Base-by-base conservation (phyloP, 1,140 invertebrate genomes). In the Oedothorax gibbosus region DNA sequence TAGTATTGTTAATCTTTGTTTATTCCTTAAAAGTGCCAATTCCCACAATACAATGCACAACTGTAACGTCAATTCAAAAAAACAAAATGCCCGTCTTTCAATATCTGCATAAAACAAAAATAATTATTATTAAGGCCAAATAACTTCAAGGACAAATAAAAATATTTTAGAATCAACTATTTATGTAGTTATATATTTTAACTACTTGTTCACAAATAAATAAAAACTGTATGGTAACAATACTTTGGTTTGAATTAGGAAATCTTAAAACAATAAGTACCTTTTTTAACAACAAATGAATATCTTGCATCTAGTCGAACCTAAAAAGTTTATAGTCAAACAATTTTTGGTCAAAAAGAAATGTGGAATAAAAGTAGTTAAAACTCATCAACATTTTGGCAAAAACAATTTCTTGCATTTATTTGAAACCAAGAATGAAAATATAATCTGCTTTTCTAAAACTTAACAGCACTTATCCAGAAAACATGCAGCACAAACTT, bases 131-230 rank as follows among this genome's bases (percentile, higher is more conserved):
- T 35, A 35, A 35, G 1, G 35, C 35, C 35, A 35, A 35, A 35
- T 35, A 35, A 35, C 35, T 35, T 35, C 35, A 35, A 35, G 35
- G 35, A 35, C 35, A 35, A 60, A 60, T 4, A 51, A 71, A 35
- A n/a, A 51, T 51, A 71, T 18, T 71, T 71, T 71, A 53, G 50
- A 71, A 53, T 69, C 7, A 68, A 68, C 51, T 69, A 35, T 21
- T 11, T 75, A 15, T 49, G 72, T 75, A 75, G 72, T 75, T 75
- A 57, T 21, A 57, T 21, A 12, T 20, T 75, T 57, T 35, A 75
- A 75, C 72, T 75, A 75, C 72, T 75, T 57, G 72, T 75, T 75
- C 54, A 57, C 53, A 75, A 60, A 49, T 75, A 57, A 75, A 73
- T 54, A 75, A 75, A 49, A 35, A 71, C 8, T 53, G 51, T 35